A percentile compares a stretch with the other conserved stretches of the same genome.
phyloP scores from a whole-genome alignment of 2,113 vertebrate genomes.

The Solea senegalensis region DNA sequence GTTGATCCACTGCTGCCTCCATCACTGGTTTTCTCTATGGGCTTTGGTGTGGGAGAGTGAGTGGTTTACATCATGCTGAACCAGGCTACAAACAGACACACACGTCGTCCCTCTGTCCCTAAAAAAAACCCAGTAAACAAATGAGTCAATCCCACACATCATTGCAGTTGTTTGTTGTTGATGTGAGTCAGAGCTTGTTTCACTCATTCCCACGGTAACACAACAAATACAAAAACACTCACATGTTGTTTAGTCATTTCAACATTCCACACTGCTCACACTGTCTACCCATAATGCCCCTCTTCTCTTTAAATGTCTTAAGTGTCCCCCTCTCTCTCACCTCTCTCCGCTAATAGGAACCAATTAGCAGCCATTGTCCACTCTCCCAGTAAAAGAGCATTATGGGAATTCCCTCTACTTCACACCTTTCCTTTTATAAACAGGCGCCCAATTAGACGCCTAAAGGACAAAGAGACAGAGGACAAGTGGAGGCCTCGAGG shows the following conservation, averaged over 20 bases:
- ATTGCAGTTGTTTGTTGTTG: too few species aligned
- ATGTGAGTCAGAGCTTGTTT: too few species aligned
- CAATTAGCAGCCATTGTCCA: slow-evolving; percentile 68
- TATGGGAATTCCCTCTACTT: slow-evolving; percentile 69
- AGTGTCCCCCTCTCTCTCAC: slow-evolving; percentile 37
- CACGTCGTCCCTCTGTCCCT: too few species aligned
- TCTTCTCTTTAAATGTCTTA: slow-evolving; percentile 43
- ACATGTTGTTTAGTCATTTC: not conserved
- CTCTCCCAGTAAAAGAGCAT: slow-evolving; percentile 64
- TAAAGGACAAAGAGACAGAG: slow-evolving; percentile 62
- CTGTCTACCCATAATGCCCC: slow-evolving; percentile 47
- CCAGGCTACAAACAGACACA: too few species aligned
- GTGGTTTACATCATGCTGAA: too few species aligned
- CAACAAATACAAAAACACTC: not conserved
- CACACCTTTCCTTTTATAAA: slow-evolving; percentile 73
- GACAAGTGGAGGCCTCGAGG: slow-evolving; percentile 58
- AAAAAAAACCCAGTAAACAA: too few species aligned
- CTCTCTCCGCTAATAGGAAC: slow-evolving; percentile 60
- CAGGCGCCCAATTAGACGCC: slow-evolving; percentile 71
- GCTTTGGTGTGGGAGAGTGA: too few species aligned
- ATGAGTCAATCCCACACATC: too few species aligned
- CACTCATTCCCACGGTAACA: not conserved
- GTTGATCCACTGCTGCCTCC: too few species aligned
- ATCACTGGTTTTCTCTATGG: too few species aligned
- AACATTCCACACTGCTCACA: slow-evolving; percentile 5